Evolutionary conservation across 2,113 vertebrate genomes (phyloP).

Genomic region (Taxidea taxus): DNA sequence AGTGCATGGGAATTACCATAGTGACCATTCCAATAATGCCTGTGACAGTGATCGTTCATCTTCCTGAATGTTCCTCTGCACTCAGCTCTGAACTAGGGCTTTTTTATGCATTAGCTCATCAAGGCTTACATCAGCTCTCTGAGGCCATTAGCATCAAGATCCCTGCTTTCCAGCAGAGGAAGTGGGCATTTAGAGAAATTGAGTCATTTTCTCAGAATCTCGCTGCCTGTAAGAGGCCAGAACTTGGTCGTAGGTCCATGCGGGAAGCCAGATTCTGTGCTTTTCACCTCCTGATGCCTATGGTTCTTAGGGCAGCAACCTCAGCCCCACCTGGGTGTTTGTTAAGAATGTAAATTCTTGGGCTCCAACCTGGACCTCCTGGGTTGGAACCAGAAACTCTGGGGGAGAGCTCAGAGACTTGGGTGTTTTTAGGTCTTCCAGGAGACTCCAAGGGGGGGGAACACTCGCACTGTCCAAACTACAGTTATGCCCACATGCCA

Average conservation of each 20-base stretch:
- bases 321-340: fast-evolving
- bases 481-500: fast-evolving
- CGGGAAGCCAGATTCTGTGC: fast-evolving
- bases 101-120: background rate
- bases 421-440: background rate
- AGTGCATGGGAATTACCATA: fast-evolving
- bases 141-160: fast-evolving
- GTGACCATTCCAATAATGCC: fast-evolving
- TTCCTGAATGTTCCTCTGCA: too few relatives aligned
- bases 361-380: background rate
- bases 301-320: background rate
- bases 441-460: too few relatives aligned
- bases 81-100: background rate
- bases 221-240: too few relatives aligned
- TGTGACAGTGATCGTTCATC: fast-evolving
- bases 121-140: too few relatives aligned
- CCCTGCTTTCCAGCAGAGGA: too few relatives aligned
- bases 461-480: fast-evolving
- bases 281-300: fast-evolving
- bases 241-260: fast-evolving
- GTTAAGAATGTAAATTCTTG: background rate
- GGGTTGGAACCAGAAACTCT: background rate
- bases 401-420: background rate
- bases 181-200: background rate
- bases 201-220: background rate